These are phyloP conservation scores for Lepidocolaptes lacrymiger DNA, from an alignment of 2,797 vertebrate species.

Conservation along the genomic window DNA sequence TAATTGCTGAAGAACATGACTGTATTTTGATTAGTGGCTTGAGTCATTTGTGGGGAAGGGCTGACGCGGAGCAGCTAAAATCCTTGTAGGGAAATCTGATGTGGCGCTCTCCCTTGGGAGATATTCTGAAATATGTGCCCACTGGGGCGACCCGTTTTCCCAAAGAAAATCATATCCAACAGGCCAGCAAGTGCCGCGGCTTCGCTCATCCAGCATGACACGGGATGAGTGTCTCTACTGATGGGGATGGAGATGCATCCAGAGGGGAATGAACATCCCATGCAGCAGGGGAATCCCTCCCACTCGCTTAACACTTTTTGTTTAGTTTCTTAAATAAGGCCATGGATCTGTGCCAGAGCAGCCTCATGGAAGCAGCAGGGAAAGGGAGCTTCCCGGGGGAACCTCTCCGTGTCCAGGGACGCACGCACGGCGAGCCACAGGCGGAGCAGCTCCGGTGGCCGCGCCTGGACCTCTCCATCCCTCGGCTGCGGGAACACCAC, in stretches of 20 bases:
- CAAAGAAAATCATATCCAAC: not conserved
- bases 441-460: not conserved
- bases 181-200: not conserved
- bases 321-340: conserved; percentile 63
- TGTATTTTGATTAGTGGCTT: conserved; percentile 55
- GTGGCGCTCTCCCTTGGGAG: conserved; percentile 46
- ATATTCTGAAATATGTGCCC: conserved; percentile 34
- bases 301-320: conserved; percentile 62
- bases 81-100: conserved; percentile 64
- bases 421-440: accelerated
- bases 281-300: conserved; percentile 64
- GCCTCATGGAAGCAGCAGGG: not conserved
- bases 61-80: conserved; percentile 55
- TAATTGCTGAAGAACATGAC: conserved; percentile 41
- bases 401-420: not conserved
- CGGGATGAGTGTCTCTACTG: not conserved
- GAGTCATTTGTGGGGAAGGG: conserved; percentile 60
- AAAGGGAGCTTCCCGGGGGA: conserved; percentile 33
- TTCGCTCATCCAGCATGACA: not conserved
- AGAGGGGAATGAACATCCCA: conserved; percentile 52
- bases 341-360: conserved; percentile 48
- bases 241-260: not conserved
- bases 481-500: accelerated
- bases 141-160: conserved; percentile 39
- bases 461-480: not conserved